Evolutionary conservation across 1,140 invertebrate genomes (phyloP), one percentile per base, ranked within the genome.

Genomic region (Scaptomyza montana): DNA sequence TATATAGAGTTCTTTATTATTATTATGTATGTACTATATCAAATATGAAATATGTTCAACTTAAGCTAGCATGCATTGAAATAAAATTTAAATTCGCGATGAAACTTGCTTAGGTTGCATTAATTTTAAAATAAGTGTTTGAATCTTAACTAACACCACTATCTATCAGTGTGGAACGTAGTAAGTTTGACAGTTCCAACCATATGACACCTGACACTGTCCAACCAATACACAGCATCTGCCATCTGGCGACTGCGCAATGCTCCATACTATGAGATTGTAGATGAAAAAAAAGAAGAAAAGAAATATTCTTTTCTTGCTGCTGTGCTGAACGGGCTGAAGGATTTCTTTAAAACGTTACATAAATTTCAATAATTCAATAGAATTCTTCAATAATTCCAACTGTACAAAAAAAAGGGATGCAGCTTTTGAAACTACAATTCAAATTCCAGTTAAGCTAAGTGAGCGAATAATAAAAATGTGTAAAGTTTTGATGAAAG

Each of bases 11-110:
- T 68, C 19, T 30, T 50, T 49, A 65, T 65, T 47, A 43, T 43
- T 62, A 62, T 36, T 33, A 33, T 33, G 30, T 33, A 33, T 33
- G 30, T 33, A 33, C 4, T 39, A 10, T 61, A 68, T 36, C 50
- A 16, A 39, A 39, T 55, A 25, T 70, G 55, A 49, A 50, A 64
- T 49, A 49, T 70, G 61, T 66, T 67, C 39, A 54, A 39, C 9
- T 59, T 72, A 72, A 72, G 63, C 41, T 67, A 72, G 69, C 50
- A 55, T 72, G 69, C 69, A 72, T 72, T 67, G 55, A 68, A 74
- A 74, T 69, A 74, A 74, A 74, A 43, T 53, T 53, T 30, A 50
- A 61, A 61, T 61, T 61, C 30, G 59, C 59, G 47, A 61, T 33
- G 41, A 59, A n/a, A 46, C 3, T 47, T 19, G 1, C 30, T 33